Evolutionary conservation across 2,113 vertebrate genomes (phyloP), one percentile per base, ranked within the genome.

Genomic region (Oreochromis spilurus): DNA sequence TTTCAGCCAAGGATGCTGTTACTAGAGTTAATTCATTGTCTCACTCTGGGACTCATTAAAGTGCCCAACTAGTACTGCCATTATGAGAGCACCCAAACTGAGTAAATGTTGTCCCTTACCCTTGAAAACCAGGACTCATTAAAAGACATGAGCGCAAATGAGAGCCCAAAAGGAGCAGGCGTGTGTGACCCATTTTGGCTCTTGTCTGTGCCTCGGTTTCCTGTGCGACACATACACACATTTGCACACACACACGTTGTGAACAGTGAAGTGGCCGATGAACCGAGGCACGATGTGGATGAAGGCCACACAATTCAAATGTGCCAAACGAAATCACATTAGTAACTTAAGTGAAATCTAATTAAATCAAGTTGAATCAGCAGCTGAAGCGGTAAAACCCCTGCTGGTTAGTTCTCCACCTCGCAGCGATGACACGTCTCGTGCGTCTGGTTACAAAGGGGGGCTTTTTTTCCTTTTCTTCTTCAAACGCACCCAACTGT

Each of bases 301-400:
- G 72, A 78, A 84, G 78, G 75, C 90, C 90, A 85, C 86, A 81
- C 77, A 31, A 84, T 87, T 93, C 91, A 86, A 90, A 89, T 70
- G 84, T 83, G 87, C 90, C 90, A 93, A 85, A 89, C 87, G 54
- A 92, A 92, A 93, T 93, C 79, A 84, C 54, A 88, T 91, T 87
- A 90, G 89, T 65, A 86, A 89, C 58, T 90, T 88, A 81, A 92
- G 67, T 89, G 87, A 88, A 93, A 89, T 91, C 75, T 82, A 90
- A 94, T 94, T 82, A 88, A 92, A 95, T 92, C 78, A 89, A 89
- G 85, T 58, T 29, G 52, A 92, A 93, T 91, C 85, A 4, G 87
- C 85, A 87, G 72, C 80, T 83, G 85, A 91, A 81, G 90, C 67
- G 3, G 77, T 82, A 82, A 91, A 88, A 88, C 43, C 40, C 84